Evolutionary conservation across 37 sponge, comb jelly and placozoan genomes (phyloP), one percentile per base, ranked within the genome.

Genomic region (Cliona cf. orientalis): DNA sequence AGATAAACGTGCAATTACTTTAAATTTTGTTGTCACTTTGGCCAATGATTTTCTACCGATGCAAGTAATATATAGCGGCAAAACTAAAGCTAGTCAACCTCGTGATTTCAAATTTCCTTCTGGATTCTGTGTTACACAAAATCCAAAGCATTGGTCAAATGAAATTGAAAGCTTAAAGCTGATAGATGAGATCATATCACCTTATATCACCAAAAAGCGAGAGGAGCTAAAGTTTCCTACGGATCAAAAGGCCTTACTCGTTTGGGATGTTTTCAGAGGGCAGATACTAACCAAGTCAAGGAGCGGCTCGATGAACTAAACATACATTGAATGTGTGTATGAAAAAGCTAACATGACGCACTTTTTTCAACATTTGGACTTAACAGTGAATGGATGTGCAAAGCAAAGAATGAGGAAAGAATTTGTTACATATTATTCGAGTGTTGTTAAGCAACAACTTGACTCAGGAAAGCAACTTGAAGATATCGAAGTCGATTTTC

Each of bases 281-380:
- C 76, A 84, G 42, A 85, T 76, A 76, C 76, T 35, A 9, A 40
- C 14, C 31, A 38, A 67, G 78, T 76, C 28, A 79, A 66, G 73
- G 2, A 63, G 36, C 42, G 46, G 61, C 29, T 78, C 41, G 44
- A 55, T 23, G 49, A 43, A 36, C 58, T 72, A 21, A 36, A n/a
- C n/a, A n/a, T n/a, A 74, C 55, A 87, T 87, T 66, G 43, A 75
- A 34, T 77, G 67, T 68, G 76, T 87, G 29, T 34, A 70, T 66
- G 81, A 80, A 29, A 81, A 81, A 5, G 69, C 76, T 2, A 87
- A 87, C 36, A 87, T 87, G 88, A 87, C 81, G 29, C 81, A 87
- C 67, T 71, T 87, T 41, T 74, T 86, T 36, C 81, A 79, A 53
- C 81, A 81, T 39, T 63, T 87, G 2, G 88, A 87, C 45, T 63